phyloP scores from a whole-genome alignment of 2,888 invertebrate genomes.

The Rapana venosa region DNA sequence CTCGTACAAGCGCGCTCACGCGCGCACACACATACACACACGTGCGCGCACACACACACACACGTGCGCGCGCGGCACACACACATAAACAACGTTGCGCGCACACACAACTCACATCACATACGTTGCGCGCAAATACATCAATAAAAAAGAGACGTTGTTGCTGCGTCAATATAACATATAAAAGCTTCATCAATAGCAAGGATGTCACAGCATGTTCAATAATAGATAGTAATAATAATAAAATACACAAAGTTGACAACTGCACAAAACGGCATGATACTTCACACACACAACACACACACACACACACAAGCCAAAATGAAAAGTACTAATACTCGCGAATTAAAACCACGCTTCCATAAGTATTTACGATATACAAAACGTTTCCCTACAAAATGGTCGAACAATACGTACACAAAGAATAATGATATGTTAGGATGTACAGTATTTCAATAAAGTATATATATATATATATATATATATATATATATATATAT shows the following conservation, averaged over 20 bases:
- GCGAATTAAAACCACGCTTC: too few relatives aligned
- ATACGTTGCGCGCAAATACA: neutral
- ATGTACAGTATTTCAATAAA: neutral
- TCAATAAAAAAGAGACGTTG: too few relatives aligned
- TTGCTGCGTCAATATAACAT: too few relatives aligned
- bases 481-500: too few relatives aligned
- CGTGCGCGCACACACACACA: neutral
- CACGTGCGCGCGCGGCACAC: neutral
- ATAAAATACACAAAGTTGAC: too few relatives aligned
- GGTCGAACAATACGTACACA: neutral
- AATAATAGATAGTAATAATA: too few relatives aligned
- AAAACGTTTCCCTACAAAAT: neutral
- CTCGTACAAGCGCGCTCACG: neutral
- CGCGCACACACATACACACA: neutral
- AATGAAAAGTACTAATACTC: neutral
- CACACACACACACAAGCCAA: neutral
- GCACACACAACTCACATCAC: too few relatives aligned
- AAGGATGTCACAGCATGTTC: too few relatives aligned
- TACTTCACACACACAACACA: neutral
- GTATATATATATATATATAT: neutral
- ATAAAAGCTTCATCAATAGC: too few relatives aligned
- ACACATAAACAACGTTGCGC: neutral
- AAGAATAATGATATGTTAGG: neutral
- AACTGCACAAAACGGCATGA: too few relatives aligned
- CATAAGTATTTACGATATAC: too few relatives aligned